Evolutionary conservation across 2,113 vertebrate genomes (phyloP).

Genomic region (Collichthys lucidus): DNA sequence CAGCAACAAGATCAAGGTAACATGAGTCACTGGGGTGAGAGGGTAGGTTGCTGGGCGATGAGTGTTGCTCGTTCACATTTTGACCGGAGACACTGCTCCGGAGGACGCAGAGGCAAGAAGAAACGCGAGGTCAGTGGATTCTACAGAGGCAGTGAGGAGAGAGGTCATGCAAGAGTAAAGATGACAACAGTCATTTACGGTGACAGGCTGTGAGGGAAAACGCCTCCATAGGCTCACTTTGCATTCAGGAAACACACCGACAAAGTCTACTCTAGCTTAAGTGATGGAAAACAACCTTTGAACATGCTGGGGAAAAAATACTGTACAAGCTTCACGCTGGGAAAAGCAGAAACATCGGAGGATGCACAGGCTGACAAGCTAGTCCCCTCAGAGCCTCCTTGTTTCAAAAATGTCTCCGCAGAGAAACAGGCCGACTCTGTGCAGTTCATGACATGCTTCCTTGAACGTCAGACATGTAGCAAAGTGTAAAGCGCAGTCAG

Average conservation of each 20-base stretch:
- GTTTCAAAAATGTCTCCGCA: constrained; percentile 36
- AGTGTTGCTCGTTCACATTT: constrained; percentile 41
- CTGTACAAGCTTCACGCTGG: constrained; percentile 19
- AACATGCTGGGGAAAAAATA: constrained; percentile 28
- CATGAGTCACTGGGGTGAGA: constrained; percentile 21
- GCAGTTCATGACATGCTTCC: constrained; percentile 34
- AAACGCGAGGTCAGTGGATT: constrained; percentile 29
- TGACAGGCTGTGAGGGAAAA: constrained; percentile 44
- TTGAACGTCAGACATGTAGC: constrained; percentile 33
- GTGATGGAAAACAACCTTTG: constrained; percentile 23
- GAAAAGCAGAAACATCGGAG: constrained; percentile 30
- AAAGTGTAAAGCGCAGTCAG: constrained; percentile 36
- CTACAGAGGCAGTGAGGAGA: background rate
- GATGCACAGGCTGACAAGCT: constrained; percentile 15
- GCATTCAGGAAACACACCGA: background rate
- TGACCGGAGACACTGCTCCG: background rate
- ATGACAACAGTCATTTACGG: constrained; percentile 31
- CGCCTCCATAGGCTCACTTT: constrained; percentile 4
- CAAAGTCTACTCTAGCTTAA: constrained; percentile 19
- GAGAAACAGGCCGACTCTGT: constrained; percentile 25
- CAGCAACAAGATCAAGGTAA: constrained; percentile 46
- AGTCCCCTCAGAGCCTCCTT: constrained; percentile 17
- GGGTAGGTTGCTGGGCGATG: background rate
- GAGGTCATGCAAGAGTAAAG: constrained; percentile 15
- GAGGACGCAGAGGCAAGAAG: background rate